Base-by-base conservation (phyloP, 2,113 vertebrate species). In the Neotoma lepida region DNA sequence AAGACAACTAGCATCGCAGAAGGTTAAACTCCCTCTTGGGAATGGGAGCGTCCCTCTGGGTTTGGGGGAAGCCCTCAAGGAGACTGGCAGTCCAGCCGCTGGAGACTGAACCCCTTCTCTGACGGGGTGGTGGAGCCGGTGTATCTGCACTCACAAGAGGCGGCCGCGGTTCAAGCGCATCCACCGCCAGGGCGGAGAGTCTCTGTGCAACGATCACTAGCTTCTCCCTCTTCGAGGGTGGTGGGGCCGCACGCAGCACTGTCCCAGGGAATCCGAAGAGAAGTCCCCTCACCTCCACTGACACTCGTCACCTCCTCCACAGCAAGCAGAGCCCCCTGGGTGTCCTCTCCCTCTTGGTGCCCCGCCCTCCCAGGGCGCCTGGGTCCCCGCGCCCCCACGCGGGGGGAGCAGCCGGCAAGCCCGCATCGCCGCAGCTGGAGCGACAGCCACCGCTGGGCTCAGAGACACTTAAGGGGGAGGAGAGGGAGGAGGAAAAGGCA, bases 351-450 rank as follows among this genome's bases (percentile, higher is more conserved):
- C 20, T 4, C 76, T 18, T 14, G 1, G 7, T 13, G 30, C 54
- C 74, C 41, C 22, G 13, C 80, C 54, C 54, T 39, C n/a, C 35
- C 44, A 0, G 80, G 22, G 39, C 33, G 15, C 30, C 56, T 35
- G 6, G 61, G 28, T 70, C 61, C 46, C 33, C 22, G 91, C 91
- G 63, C 94, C 77, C 94, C 92, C 94, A 28, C 80, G 74, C 82
- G 24, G 35, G 78, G 30, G 44, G 28, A 46, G 46, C 39, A 61
- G 91, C 15, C 89, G 71, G 85, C 91, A 78, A 54, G 89, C 86
- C 94, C 58, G 61, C 89, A 6, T 1, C 91, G 64, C 81, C 2
- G 91, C 93, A 84, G 95, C 95, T 17, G 76, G 77, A 93, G 92
- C 73, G 54, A 13, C 63, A 0, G 64, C 87, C 4, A 18, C 49